Conservation (phyloP, 2,888 invertebrate genomes). For the Leptinotarsa rubiginosa region DNA sequence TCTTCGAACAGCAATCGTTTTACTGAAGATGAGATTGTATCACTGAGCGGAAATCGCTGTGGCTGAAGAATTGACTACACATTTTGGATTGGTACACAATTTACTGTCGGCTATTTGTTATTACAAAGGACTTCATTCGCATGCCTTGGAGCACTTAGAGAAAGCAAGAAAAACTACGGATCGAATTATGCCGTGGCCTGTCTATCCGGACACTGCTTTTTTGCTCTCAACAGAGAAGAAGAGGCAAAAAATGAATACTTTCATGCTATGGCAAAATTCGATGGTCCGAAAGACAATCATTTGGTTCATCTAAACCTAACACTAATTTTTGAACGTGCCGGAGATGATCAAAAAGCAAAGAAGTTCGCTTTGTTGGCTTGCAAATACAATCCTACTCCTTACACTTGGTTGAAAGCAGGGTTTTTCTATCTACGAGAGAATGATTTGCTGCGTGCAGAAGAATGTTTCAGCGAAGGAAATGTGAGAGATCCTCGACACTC, state of each 20-base stretch:
- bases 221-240: conserved; percentile 51
- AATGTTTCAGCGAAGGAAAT: conserved; percentile 63
- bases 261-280: conserved; percentile 56
- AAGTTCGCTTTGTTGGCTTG: conserved; percentile 60
- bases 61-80: conserved; percentile 53
- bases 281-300: conserved; percentile 60
- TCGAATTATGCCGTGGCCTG: conserved; percentile 58
- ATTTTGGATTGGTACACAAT: conserved; percentile 59
- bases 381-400: conserved; percentile 61
- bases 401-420: conserved; percentile 60
- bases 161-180: conserved; percentile 57
- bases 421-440: conserved; percentile 56
- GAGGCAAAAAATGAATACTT: conserved; percentile 58
- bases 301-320: conserved; percentile 59
- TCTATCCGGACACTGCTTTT: conserved; percentile 60
- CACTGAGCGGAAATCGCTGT: conserved; percentile 60
- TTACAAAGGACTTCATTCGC: conserved; percentile 56
- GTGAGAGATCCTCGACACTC: conserved; percentile 59
- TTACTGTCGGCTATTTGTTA: conserved; percentile 60
- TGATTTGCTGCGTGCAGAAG: conserved; percentile 62
- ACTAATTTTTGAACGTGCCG: conserved; percentile 51
- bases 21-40: conserved; percentile 60
- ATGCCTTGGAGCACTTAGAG: conserved; percentile 60
- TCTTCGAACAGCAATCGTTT: conserved; percentile 55
- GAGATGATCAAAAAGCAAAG: conserved; percentile 57